Conservation (phyloP, 2,888 invertebrate genomes). For the Ormia ochracea region DNA sequence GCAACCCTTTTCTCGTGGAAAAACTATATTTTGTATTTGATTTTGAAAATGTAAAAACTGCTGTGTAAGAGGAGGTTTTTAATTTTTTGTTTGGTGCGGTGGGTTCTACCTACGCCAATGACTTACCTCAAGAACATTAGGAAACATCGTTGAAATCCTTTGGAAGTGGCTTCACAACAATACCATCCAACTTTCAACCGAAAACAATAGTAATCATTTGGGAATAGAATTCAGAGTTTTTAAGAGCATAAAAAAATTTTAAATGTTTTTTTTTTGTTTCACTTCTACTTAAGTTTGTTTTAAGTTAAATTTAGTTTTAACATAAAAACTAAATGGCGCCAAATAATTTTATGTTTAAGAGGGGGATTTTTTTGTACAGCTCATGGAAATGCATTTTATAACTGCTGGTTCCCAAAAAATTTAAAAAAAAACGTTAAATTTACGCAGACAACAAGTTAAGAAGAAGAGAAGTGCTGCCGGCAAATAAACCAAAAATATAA, state of each 20-base stretch:
- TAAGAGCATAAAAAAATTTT: background rate
- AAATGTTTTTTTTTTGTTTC: slow-evolving; percentile 12
- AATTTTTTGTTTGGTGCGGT: too few species aligned
- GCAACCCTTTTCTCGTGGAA: too few species aligned
- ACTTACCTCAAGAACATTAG: background rate
- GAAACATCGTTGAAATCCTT: slow-evolving; percentile 15
- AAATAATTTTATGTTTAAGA: slow-evolving; percentile 26
- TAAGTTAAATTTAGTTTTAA: slow-evolving; percentile 9
- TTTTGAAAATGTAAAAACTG: too few species aligned
- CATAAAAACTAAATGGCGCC: slow-evolving; percentile 45
- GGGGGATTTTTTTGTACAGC: slow-evolving; percentile 12
- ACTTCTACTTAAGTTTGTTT: background rate
- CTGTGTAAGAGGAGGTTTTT: too few species aligned
- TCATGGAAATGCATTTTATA: slow-evolving; percentile 60
- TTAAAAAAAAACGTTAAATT: background rate
- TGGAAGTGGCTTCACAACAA: slow-evolving; percentile 27
- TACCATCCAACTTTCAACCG: background rate
- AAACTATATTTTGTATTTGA: too few species aligned
- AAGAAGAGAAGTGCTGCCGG: background rate
- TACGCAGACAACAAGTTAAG: background rate
- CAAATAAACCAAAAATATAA: slow-evolving; percentile 20
- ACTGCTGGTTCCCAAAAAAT: slow-evolving; percentile 19
- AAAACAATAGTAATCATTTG: background rate
- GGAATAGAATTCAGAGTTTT: background rate
- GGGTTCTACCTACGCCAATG: too few species aligned